Base-by-base conservation (phyloP, 2,113 vertebrate species). In the Clarias batrachus region DNA sequence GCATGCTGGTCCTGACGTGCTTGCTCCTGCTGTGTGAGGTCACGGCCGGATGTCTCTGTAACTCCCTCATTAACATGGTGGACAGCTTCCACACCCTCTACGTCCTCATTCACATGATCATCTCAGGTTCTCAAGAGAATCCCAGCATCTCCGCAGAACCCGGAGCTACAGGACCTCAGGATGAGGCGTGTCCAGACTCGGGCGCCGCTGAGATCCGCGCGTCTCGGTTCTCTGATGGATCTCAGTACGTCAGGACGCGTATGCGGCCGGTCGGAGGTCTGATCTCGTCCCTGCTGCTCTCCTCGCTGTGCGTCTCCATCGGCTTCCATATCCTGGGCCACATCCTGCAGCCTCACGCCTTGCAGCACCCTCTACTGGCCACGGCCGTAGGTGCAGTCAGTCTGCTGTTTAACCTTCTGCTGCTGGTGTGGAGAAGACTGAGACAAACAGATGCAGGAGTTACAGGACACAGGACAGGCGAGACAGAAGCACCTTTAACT, bases 21-120 rank as follows among this genome's bases (percentile, higher is more conserved):
- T 54, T 90, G 71, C 90, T 95, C 79, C 90, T 96, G 86, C 59
- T 94, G 54, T 89, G 90, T 6, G 91, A 96, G 91, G 87, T 96
- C 1, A 59, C 89, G 81, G 52, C 93, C 85, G 93, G 93, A 85
- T 92, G 93, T 52, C 88, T 95, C 37, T 95, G 94, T 89, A 91
- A 91, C 30, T 95, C 94, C 3, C 91, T 95, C 82, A 93, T 95
- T 90, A 92, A 62, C 63, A 90, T 94, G 81, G 86, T 94, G 60
- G 94, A 96, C 37, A 90, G 90, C 79, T 95, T 95, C 89, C 93
- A 95, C 89, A 94, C 94, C 0, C 89, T 96, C 82, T 94, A 93
- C 77, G 25, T 96, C 71, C 88, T 95, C 86, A 76, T 94, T 57
- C 87, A 77, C 71, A 78, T 94, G 86, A n/a, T n/a, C 19, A 16